Base-by-base conservation (phyloP, 2,797 vertebrate genomes). In the Eulemur albifrons region DNA sequence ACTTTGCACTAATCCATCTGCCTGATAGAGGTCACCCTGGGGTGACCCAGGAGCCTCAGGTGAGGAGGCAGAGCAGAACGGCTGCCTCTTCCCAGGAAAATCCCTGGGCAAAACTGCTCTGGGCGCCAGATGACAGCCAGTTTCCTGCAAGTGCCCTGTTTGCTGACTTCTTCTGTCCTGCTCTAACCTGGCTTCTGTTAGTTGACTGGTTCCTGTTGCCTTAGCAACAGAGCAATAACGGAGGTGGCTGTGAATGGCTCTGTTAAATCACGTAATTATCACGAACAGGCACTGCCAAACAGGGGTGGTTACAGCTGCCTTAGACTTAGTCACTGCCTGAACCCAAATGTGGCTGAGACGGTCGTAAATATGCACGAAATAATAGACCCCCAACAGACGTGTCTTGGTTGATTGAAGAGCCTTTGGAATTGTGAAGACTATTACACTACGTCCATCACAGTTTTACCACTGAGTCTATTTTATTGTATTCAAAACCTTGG, bases 171-270 rank as follows among this genome's bases (percentile, higher is more conserved):
- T 75, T 85, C 84, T 43, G 52, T 61, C 91, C 75, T 43, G 8
- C 52, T 69, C 77, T 90, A 63, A 89, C 69, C 25, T 45, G 85
- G 65, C 83, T 93, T 95, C 73, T 94, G 77, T 82, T 72, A 45
- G 83, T 48, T 70, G 70, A 52, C 57, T 61, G 43, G 79, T 76
- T 95, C 75, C 83, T 65, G 91, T 97, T 94, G 86, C 86, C 83
- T 35, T 13, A 35, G 97, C 88, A 96, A 97, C 95, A 75, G 43
- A 88, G 84, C 67, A 69, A 70, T 76, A 73, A 80, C 3, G 35
- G 91, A 93, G 91, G 72, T 89, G 91, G 91, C 57, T 21, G 73
- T n/a, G 15, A 86, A 90, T 21, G 3, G 57, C 70, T 70, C 25
- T 40, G 77, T 43, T 32, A 88, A 90, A 76, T 90, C 81, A 79